A percentile compares a stretch with the other conserved stretches of the same genome.
Conservation (phyloP, 2,888 invertebrate species). For the Orchesellides sinensis region DNA sequence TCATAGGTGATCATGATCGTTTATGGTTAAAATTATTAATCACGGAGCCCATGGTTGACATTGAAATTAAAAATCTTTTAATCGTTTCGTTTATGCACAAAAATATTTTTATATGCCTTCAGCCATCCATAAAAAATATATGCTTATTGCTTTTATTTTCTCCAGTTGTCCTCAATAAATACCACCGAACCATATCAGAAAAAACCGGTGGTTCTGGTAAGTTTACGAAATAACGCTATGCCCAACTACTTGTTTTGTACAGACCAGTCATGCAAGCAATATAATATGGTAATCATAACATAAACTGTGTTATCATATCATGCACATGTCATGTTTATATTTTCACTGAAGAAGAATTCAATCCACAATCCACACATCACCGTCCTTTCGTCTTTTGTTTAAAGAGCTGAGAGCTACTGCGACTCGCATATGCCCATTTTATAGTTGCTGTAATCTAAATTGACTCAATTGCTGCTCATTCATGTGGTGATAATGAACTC, state of each 20-base stretch:
- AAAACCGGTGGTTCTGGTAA: constrained; percentile 51
- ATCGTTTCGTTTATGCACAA: constrained; percentile 8
- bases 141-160: background rate
- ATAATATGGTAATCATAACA: too few relatives aligned
- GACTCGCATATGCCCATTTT: background rate
- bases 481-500: constrained; percentile 59
- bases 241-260: constrained; percentile 8
- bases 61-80: too few relatives aligned
- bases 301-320: constrained; percentile 60
- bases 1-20: constrained; percentile 8
- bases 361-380: background rate
- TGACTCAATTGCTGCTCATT: constrained; percentile 59
- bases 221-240: constrained; percentile 16
- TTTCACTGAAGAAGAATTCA: constrained; percentile 29
- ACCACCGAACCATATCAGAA: background rate
- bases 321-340: constrained; percentile 57
- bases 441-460: constrained; percentile 40
- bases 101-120: constrained; percentile 38
- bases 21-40: too few relatives aligned
- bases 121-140: constrained; percentile 17
- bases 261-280: constrained; percentile 57
- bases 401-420: too few relatives aligned
- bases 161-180: constrained; percentile 42
- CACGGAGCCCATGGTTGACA: too few relatives aligned
- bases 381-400: too few relatives aligned